Evolutionary conservation across 2,888 invertebrate genomes (phyloP), one percentile per base, ranked within the genome.

Genomic region (Standfussiana lucernea): DNA sequence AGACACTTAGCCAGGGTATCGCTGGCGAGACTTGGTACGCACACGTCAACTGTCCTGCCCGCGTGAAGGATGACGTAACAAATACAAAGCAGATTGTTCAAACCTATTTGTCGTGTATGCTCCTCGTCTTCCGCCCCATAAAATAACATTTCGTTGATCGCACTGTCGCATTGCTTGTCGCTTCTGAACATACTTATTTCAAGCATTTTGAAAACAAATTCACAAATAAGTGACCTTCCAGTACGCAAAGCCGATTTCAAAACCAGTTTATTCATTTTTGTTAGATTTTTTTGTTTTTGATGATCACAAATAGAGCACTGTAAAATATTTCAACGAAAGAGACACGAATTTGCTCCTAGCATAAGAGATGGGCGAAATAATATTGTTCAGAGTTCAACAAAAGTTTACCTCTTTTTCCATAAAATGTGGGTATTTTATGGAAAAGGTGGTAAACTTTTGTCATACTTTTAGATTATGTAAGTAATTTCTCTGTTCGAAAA

Each of bases 21-120:
- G 75, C 94, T 95, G 42, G 84, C 82, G 7, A 95, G 90, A 15
- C 90, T 92, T 3, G 95, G 94, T 45, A 94, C 86, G 78, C 95
- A 95, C 18, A 95, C 89, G 75, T 95, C 94, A 62, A 95, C 89
- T 18, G 93, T 89, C 47, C 76, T 80, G 59, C 87, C 90, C 0
- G 95, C 94, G 77, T 93, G 92, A 18, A 91, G 86, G 69, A 95
- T 88, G 24, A 94, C 85, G 80, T 93, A 94, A 76, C 91, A 91
- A 75, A 95, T 93, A 78, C 94, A 94, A 69, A 91, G 89, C 7
- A 95, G 86, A 85, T 95, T 95, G 74, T 93, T 91, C 42, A 93
- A 83, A 24, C 93, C 94, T 28, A 91, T 84, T 88, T 93, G 84
- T 75, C 89, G 88, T 68, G 82, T 91, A 47, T 80, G 82, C 45